These are phyloP conservation scores for Eupithecia insigniata DNA, from an alignment of 2,888 invertebrate genomes.

Conservation along the genomic window DNA sequence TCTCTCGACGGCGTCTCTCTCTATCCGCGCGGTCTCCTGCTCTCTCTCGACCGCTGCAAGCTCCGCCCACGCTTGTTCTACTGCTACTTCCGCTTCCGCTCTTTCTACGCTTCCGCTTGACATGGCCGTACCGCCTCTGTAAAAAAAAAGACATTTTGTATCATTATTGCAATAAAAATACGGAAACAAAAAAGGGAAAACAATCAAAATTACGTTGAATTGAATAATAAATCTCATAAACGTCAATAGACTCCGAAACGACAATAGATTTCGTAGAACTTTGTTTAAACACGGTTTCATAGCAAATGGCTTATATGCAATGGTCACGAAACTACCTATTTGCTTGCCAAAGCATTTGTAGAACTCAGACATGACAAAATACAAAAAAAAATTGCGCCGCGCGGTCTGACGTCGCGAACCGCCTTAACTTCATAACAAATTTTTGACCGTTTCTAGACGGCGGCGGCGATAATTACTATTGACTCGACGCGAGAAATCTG, in stretches of 20 bases:
- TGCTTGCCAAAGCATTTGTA: neutral
- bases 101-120: constrained; percentile 65
- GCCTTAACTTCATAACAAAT: neutral
- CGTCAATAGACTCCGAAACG: neutral
- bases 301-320: no score
- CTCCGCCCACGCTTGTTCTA: constrained; percentile 93
- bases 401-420: no score
- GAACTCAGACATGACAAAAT: neutral
- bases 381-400: neutral
- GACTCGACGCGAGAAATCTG: neutral
- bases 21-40: constrained; percentile 90
- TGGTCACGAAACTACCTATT: neutral
- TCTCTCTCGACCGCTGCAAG: constrained; percentile 93
- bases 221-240: neutral
- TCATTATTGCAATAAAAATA: neutral
- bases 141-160: neutral
- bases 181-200: neutral
- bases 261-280: neutral
- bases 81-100: constrained; percentile 86
- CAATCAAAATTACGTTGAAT: neutral
- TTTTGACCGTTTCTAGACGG: neutral
- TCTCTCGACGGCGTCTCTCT: constrained; percentile 90
- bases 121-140: constrained; percentile 58
- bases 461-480: neutral
- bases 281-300: neutral